Evolutionary conservation across 2,113 vertebrate genomes (phyloP), one percentile per base, ranked within the genome.

Genomic region (Trogon surrucura): DNA sequence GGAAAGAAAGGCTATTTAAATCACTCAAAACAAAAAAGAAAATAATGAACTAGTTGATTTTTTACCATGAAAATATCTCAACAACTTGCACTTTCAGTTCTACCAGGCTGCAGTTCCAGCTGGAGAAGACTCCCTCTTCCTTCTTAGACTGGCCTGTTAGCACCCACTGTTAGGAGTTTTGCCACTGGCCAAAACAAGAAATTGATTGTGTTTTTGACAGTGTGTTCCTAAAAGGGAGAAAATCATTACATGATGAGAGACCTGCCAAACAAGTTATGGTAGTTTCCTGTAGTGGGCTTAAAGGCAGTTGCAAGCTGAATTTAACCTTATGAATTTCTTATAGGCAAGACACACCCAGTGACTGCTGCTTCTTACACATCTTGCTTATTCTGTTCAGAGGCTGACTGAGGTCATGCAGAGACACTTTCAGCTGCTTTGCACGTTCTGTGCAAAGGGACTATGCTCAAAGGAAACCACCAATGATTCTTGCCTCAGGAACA

Each of bases 381-480:
- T 44, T 94, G 56, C 72, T 86, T 41, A 41, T 48, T 78, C 60
- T 94, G 64, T 91, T 91, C 65, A 81, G 91, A 94, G 85, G 90
- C 72, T 94, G 88, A 22, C 69, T 94, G 82, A 92, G 90, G 95
- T 94, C 89, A 88, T 61, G 75, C 88, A 91, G 88, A 95, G 85
- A 84, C 47, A 67, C 16, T 90, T 90, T n/a, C 27, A 93, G 69
- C 73, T 92, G 72, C 83, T 90, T 91, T 78, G 91, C 92, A 94
- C 3, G 11, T 90, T 94, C 92, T 92, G 90, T 96, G 95, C 69
- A 88, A 93, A 78, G 90, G 80, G 95, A 88, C 80, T 64, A 5
- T 19, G 60, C 88, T 93, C 69, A 81, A 84, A 95, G 90, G 86
- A 94, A 92, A 57, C 72, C 77, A 84, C 16, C 85, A 83, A 60